Percentiles rank a stretch among this genome's conserved stretches.
Evolutionary conservation across 2,113 vertebrate species (phyloP).

Genomic region (Thomomys bottae): DNA sequence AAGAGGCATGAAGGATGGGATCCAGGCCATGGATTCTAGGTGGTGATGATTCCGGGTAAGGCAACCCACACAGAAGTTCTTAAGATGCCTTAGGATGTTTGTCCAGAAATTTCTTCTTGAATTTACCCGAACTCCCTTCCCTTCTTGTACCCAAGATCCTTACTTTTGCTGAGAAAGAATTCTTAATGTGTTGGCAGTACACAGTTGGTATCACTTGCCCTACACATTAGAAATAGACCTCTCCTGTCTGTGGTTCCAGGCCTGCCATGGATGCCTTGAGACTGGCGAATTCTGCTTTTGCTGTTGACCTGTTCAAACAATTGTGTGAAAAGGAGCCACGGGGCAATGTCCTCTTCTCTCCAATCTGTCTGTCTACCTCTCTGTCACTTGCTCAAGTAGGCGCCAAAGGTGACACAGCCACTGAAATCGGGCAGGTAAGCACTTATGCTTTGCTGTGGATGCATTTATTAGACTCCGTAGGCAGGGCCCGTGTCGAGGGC

Average conservation of each 20-base stretch:
- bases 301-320: constrained; percentile 87
- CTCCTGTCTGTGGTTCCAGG: constrained; percentile 76
- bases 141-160: not conserved
- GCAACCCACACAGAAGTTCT: too few relatives aligned
- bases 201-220: not conserved
- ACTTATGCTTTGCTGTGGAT: not conserved
- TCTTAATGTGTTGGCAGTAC: too few relatives aligned
- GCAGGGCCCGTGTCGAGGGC: not conserved
- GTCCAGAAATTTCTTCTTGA: not conserved
- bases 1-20: not conserved
- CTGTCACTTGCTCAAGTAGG: constrained; percentile 87
- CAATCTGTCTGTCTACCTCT: constrained; percentile 86
- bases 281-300: constrained; percentile 87
- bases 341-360: constrained; percentile 87
- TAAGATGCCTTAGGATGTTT: not conserved
- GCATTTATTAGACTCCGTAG: not conserved
- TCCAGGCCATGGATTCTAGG: not conserved
- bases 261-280: constrained; percentile 84
- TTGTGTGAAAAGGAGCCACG: constrained; percentile 82
- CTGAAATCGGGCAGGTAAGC: constrained; percentile 86
- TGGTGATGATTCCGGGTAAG: not conserved
- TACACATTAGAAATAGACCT: not conserved
- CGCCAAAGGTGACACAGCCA: constrained; percentile 86
- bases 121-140: not conserved
- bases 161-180: not conserved